These are phyloP conservation scores for Drosophila prolongata DNA, from an alignment of 2,888 invertebrate genomes.

Conservation along the genomic window DNA sequence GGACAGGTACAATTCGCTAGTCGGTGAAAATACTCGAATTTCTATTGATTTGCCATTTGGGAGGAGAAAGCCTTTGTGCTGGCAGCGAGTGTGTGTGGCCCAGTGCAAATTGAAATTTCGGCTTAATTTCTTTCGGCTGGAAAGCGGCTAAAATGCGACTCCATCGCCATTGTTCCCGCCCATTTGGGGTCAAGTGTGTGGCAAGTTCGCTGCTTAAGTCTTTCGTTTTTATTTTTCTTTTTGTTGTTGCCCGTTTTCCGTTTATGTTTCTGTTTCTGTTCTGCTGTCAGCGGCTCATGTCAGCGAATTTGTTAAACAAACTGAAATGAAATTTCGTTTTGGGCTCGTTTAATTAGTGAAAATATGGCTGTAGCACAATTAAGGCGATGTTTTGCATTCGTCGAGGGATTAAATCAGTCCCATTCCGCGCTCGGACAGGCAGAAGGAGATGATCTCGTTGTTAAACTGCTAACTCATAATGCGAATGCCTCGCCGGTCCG, in stretches of 20 bases:
- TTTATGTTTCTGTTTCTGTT: conserved; percentile 33
- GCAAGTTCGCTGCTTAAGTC: conserved; percentile 73
- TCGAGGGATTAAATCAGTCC: conserved; percentile 69
- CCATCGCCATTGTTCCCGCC: conserved; percentile 39
- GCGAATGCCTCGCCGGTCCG: conserved; percentile 54
- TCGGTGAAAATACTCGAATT: conserved; percentile 26
- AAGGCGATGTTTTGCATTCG: conserved; percentile 72
- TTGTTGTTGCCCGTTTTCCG: conserved; percentile 13
- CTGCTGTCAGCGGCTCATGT: conserved; percentile 71
- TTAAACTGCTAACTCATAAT: conserved; percentile 77
- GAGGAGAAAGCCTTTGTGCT: conserved; percentile 8
- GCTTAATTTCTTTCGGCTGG: conserved; percentile 64
- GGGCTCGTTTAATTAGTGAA: conserved; percentile 71
- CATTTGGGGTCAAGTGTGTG: conserved; percentile 67
- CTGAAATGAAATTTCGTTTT: conserved; percentile 65
- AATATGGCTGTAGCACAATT: conserved; percentile 70
- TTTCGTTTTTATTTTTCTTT: conserved; percentile 53
- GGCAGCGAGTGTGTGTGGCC: conserved; percentile 62
- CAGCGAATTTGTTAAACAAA: conserved; percentile 77
- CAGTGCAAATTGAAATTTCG: conserved; percentile 66
- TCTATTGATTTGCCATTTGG: conserved; percentile 73
- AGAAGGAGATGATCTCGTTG: conserved; percentile 64
- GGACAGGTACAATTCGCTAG: conserved; percentile 20
- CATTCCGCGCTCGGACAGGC: conserved; percentile 60
- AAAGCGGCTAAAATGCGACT: conserved; percentile 68